Evolutionary conservation across 1,140 invertebrate species (phyloP).

Genomic region (Drosophila navojoa): DNA sequence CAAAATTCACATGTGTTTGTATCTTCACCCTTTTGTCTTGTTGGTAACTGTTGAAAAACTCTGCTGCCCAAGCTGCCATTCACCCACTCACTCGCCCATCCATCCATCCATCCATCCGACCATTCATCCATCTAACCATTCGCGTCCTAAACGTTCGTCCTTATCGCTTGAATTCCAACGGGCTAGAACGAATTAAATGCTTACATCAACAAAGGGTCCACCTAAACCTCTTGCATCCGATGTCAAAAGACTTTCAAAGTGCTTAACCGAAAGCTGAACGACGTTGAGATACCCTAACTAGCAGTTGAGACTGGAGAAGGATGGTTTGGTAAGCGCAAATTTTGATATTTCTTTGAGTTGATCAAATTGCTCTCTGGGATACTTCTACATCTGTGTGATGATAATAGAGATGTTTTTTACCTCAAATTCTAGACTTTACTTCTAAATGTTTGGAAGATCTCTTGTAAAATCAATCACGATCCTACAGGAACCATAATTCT

Average conservation of each 20-base stretch:
- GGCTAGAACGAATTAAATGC: slow-evolving; percentile 67
- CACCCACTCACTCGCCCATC: slow-evolving; percentile 15
- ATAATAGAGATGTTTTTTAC: too few species aligned
- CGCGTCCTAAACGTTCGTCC: slow-evolving; percentile 30
- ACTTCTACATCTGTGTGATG: too few species aligned
- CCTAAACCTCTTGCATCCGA: slow-evolving; percentile 38
- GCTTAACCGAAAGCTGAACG: slow-evolving; percentile 10
- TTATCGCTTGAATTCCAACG: slow-evolving; percentile 62
- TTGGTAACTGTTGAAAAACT: slow-evolving; percentile 35
- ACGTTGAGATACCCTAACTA: slow-evolving; percentile 27
- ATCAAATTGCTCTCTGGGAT: too few species aligned
- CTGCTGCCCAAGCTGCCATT: slow-evolving; percentile 5
- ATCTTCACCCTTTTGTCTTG: slow-evolving; percentile 49
- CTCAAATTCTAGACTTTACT: too few species aligned
- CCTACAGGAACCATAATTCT: too few species aligned
- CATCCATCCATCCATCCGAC: slow-evolving; percentile 13
- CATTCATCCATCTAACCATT: slow-evolving; percentile 33
- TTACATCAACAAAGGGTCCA: slow-evolving; percentile 52
- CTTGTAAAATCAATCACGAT: too few species aligned
- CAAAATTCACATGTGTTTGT: background rate
- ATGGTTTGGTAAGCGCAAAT: too few species aligned
- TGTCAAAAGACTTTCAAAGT: slow-evolving; percentile 66
- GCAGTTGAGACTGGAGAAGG: too few species aligned
- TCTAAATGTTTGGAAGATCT: too few species aligned
- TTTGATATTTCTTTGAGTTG: too few species aligned